Percentiles rank a stretch among this genome's conserved stretches.
These are phyloP conservation scores for Ahaetulla prasina DNA, from an alignment of 2,113 vertebrate genomes.

Conservation along the genomic window DNA sequence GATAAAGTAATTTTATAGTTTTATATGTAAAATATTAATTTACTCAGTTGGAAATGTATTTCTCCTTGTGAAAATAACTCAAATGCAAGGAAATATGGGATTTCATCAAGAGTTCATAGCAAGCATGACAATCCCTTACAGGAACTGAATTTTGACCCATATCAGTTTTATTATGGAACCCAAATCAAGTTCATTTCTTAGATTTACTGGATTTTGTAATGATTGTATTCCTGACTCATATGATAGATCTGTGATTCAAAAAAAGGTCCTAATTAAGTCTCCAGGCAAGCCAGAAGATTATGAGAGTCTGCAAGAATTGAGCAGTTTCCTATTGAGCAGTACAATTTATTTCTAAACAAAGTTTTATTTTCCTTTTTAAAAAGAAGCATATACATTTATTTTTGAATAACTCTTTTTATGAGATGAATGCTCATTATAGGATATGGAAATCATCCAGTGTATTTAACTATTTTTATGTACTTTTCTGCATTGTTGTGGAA, in stretches of 20 bases:
- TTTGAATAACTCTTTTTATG: no score
- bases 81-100: background rate
- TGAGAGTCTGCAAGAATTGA: background rate
- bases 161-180: background rate
- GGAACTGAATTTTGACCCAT: background rate
- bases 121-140: background rate
- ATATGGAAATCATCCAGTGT: background rate
- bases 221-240: background rate
- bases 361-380: background rate
- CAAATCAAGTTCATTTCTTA: background rate
- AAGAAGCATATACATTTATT: background rate
- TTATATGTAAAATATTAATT: background rate
- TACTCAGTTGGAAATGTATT: background rate
- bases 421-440: background rate
- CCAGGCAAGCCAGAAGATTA: background rate
- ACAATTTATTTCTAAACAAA: background rate
- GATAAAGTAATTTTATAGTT: background rate
- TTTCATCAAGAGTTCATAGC: background rate
- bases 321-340: background rate
- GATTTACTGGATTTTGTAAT: background rate
- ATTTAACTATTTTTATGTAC: background rate
- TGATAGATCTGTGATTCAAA: background rate
- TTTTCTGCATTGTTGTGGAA: background rate
- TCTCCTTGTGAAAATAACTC: background rate
- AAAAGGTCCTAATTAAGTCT: background rate